Percentiles rank a stretch among this genome's conserved stretches.
Conservation (phyloP, 2,797 vertebrate genomes). For the Champsocephalus gunnari region DNA sequence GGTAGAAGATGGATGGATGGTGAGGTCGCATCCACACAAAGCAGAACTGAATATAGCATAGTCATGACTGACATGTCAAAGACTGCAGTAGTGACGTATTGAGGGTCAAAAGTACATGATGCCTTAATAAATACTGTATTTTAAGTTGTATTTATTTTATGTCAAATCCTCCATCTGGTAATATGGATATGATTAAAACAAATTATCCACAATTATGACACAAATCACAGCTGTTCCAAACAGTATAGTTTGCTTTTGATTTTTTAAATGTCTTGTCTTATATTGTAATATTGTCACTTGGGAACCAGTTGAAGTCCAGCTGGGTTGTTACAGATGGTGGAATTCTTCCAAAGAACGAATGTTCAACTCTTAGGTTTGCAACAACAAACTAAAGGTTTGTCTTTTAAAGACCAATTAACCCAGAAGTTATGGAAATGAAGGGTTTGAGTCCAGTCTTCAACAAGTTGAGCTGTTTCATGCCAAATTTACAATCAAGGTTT, state of each 20-base stretch:
- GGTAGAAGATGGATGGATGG: no score
- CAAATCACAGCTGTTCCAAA: background rate
- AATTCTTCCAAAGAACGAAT: no score
- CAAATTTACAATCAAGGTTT: background rate
- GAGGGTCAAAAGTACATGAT: background rate
- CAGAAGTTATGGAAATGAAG: no score
- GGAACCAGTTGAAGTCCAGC: no score
- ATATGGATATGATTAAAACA: background rate
- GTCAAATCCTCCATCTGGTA: background rate
- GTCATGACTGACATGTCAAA: background rate
- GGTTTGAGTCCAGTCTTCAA: background rate
- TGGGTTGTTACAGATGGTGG: no score
- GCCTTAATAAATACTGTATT: background rate
- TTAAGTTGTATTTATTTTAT: background rate
- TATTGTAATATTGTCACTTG: no score
- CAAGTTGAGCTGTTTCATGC: background rate
- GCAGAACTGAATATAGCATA: slow-evolving; percentile 35
- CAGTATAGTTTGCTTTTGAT: no score
- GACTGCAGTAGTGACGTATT: background rate
- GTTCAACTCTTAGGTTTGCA: no score
- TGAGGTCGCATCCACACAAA: slow-evolving; percentile 19
- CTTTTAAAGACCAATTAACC: background rate
- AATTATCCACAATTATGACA: background rate
- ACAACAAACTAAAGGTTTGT: no score
- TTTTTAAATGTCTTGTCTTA: no score